Conservation (phyloP, 2,888 invertebrate genomes). For the Orthosia gothica region DNA sequence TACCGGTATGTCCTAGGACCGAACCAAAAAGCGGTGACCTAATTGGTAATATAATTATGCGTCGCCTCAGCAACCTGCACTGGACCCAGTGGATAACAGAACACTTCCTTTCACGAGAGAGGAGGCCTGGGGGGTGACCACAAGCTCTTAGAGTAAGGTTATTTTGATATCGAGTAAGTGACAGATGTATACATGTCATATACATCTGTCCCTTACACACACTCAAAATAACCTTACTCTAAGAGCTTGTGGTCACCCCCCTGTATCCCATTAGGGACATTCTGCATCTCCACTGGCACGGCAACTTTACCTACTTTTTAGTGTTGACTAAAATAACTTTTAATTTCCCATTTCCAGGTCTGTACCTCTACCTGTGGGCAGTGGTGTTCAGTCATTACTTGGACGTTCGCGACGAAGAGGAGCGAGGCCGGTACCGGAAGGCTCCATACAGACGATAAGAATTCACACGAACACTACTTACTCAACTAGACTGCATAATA, state of each 20-base stretch:
- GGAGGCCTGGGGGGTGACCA: too few species aligned
- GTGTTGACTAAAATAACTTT: not conserved
- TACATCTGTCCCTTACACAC: too few species aligned
- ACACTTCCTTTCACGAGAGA: not conserved
- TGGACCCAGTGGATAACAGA: not conserved
- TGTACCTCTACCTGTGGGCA: conserved; percentile 96
- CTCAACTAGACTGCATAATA: conserved; percentile 54
- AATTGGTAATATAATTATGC: too few species aligned
- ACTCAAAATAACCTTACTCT: too few species aligned
- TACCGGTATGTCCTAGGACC: too few species aligned
- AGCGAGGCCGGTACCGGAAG: conserved; percentile 94
- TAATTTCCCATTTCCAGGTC: conserved; percentile 89
- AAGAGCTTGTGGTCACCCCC: too few species aligned
- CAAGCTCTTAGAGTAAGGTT: too few species aligned
- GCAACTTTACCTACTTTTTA: not conserved
- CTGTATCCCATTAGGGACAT: not conserved
- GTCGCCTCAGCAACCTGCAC: too few species aligned
- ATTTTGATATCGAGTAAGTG: too few species aligned
- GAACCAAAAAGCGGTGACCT: too few species aligned
- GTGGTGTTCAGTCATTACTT: conserved; percentile 96
- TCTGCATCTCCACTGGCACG: not conserved
- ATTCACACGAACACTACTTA: conserved; percentile 12
- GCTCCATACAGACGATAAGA: conserved; percentile 92
- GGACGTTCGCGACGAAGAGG: conserved; percentile 93
- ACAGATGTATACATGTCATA: too few species aligned